These are phyloP conservation scores for Tribolium madens DNA, from an alignment of 1,140 invertebrate genomes.

Conservation along the genomic window DNA sequence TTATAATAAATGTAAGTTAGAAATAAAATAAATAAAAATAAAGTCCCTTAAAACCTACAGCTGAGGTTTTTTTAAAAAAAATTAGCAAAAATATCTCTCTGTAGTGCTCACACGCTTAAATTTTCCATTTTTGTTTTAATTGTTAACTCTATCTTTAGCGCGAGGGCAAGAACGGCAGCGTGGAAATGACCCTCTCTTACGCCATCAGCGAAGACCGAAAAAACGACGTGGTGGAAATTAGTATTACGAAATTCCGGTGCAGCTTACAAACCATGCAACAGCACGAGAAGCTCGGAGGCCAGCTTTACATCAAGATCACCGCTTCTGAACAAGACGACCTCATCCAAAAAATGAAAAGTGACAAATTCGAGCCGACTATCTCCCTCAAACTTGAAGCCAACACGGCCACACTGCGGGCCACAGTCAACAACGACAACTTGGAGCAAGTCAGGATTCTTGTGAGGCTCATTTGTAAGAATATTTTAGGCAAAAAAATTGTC, in stretches of 20 bases:
- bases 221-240: constrained; percentile 74
- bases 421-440: constrained; percentile 71
- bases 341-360: constrained; percentile 81
- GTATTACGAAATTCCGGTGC: constrained; percentile 72
- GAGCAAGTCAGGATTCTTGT: constrained; percentile 60
- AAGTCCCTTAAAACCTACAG: too few relatives aligned
- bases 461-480: constrained; percentile 60
- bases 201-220: constrained; percentile 71
- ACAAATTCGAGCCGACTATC: constrained; percentile 77
- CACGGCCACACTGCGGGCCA: constrained; percentile 64
- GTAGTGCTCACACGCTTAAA: too few relatives aligned
- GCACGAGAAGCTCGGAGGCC: constrained; percentile 74
- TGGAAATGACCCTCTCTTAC: constrained; percentile 74
- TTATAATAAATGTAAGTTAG: too few relatives aligned
- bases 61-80: too few relatives aligned
- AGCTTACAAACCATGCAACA: constrained; percentile 78
- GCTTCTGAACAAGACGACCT: constrained; percentile 77
- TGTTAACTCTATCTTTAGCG: constrained; percentile 63
- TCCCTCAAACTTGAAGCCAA: constrained; percentile 67
- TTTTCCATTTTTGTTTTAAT: background rate
- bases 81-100: too few relatives aligned
- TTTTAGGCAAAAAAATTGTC: constrained; percentile 71
- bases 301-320: constrained; percentile 81
- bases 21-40: too few relatives aligned
- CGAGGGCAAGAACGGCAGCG: constrained; percentile 76